phyloP scores from a whole-genome alignment of 2,888 invertebrate genomes.

The Villa cingulata region DNA sequence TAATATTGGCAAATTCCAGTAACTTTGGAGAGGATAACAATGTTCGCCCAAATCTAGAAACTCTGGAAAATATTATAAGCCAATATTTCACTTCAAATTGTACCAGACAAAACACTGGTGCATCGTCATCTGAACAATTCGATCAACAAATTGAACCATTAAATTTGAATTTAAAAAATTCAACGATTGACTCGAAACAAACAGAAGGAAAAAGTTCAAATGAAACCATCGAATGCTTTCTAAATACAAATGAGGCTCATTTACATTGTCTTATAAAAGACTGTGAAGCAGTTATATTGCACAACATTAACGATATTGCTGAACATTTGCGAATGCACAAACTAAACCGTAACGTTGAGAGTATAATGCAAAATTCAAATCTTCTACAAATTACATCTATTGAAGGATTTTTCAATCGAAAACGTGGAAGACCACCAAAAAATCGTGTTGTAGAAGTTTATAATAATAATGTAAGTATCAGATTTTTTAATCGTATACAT shows the following conservation, averaged over 20 bases:
- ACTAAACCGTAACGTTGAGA: constrained; percentile 12
- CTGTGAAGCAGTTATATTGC: constrained; percentile 18
- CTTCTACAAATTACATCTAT: constrained; percentile 47
- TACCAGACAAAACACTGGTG: constrained; percentile 7
- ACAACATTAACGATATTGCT: constrained; percentile 16
- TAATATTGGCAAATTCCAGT: not conserved
- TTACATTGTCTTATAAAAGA: constrained; percentile 19
- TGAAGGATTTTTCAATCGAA: constrained; percentile 84
- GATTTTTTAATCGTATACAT: not conserved
- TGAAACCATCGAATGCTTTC: constrained; percentile 3
- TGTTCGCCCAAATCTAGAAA: constrained; percentile 4
- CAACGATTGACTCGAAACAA: not conserved
- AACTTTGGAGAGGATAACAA: not conserved
- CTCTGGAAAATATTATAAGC: constrained; percentile 14
- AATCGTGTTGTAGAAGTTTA: constrained; percentile 87
- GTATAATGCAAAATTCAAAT: constrained; percentile 15
- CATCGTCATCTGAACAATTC: constrained; percentile 1
- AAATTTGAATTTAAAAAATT: constrained; percentile 12
- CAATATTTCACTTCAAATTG: constrained; percentile 17
- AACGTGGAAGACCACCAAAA: constrained; percentile 92
- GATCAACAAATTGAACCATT: constrained; percentile 11
- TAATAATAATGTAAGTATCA: constrained; percentile 58
- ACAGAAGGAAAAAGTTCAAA: not conserved
- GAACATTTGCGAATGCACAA: constrained; percentile 19
- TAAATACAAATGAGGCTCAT: constrained; percentile 14